A percentile compares a stretch with the other conserved stretches of the same genome.
Evolutionary conservation across 2,888 invertebrate species (phyloP).

Genomic region (Fabriciana adippe): DNA sequence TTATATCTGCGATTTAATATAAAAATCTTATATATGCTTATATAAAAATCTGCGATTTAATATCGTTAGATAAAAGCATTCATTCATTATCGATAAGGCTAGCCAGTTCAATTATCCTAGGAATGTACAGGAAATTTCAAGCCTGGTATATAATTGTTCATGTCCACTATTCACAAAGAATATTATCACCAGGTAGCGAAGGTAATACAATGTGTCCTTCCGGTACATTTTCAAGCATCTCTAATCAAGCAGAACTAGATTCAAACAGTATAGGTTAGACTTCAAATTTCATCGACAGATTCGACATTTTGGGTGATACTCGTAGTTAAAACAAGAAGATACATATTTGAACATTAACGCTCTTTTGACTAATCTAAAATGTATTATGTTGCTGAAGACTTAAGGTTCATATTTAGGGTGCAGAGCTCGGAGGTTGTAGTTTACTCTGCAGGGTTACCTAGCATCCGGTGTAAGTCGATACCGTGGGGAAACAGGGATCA

Average conservation of each 20-base stretch:
- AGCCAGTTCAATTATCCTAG: conserved; percentile 46
- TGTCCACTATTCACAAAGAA: conserved; percentile 65
- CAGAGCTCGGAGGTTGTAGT: conserved; percentile 48
- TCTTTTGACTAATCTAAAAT: conserved; percentile 29
- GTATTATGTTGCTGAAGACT: conserved; percentile 29
- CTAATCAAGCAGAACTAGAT: conserved; percentile 42
- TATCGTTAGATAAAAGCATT: conserved; percentile 42
- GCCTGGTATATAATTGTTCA: conserved; percentile 60
- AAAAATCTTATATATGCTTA: no score
- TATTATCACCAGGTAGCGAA: conserved; percentile 80
- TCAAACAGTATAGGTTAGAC: conserved; percentile 43
- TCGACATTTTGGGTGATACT: conserved; percentile 30
- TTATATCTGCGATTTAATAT: no score
- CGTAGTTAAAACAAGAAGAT: conserved; percentile 42
- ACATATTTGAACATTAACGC: conserved; percentile 39
- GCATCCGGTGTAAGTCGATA: conserved; percentile 76
- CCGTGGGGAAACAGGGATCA: conserved; percentile 71
- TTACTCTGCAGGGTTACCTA: conserved; percentile 64
- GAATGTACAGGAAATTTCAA: conserved; percentile 66
- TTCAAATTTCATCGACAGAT: conserved; percentile 35
- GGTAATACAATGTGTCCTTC: conserved; percentile 74
- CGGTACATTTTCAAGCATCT: conserved; percentile 54
- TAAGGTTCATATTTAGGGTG: conserved; percentile 36
- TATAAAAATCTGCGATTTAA: no score
- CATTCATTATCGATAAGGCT: conserved; percentile 37